Evolutionary conservation across 2,888 invertebrate genomes (phyloP), one percentile per base, ranked within the genome.

Genomic region (Aporophyla lueneburgensis): DNA sequence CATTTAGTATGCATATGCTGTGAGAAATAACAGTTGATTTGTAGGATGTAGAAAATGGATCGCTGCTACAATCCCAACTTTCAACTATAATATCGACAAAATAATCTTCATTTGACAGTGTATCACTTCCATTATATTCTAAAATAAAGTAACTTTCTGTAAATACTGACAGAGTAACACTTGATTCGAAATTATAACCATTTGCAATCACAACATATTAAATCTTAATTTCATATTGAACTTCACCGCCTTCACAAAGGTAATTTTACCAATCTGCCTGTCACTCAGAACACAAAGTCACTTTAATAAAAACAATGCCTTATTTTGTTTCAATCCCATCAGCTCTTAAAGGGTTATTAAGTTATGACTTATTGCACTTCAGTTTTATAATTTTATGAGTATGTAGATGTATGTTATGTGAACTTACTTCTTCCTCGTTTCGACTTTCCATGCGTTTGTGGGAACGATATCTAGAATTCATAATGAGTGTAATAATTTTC

Each of bases 281-380:
- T 86, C 89, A 89, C 87, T 88, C 88, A 83, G 33, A 81, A 79
- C 71, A 68, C 74, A 76, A 68, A 67, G 78, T 76, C 67, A 5
- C 69, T 82, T 74, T 74, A 79, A 76, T 70, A 80, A 88, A 84
- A 89, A 89, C 84, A 89, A 87, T 85, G 65, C 67, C 62, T 79
- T 70, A 70, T 86, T 83, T 78, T 78, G 54, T 78, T 80, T 80
- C 76, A 76, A 75, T 76, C 59, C 84, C 86, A 73, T 83, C 80
- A 81, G 65, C 65, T 69, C 51, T 71, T 85, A 76, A 74, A 76
- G 63, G 71, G 74, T 75, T 87, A 81, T 84, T 88, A 84, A 80
- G 79, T 79, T 76, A 74, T 81, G 71, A 71, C 74, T 78, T 81
- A 53, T 86, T 79, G 65, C 74, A 66, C 58, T 78, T 66, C 40